Evolutionary conservation across 2,797 vertebrate genomes (phyloP), one percentile per base, ranked within the genome.

Genomic region (Bradypus variegatus): DNA sequence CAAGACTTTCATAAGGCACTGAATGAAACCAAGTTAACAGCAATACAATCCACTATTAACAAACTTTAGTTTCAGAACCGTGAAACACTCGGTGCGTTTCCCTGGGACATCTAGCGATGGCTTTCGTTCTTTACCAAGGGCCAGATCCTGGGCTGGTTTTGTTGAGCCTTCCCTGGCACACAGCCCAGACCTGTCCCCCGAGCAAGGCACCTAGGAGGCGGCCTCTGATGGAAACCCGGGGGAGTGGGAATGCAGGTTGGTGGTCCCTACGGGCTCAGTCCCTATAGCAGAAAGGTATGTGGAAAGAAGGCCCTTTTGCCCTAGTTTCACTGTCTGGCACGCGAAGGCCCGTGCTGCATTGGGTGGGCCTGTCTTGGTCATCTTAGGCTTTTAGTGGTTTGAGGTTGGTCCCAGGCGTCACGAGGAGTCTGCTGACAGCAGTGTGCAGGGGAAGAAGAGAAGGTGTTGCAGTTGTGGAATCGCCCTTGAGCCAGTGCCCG

Each of bases 1-100:
- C 77, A 86, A 41, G 94, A 55, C 85, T 48, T 64, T 23, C 41
- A 8, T 81, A 96, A 97, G 96, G 96, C 95, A 93, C 83, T 86
- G 80, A 93, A 93, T 86, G 80, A 93, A 93, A 88, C 67, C 3
- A 91, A 83, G 93, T 75, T 86, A 82, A 91, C 73, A 55, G 88
- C 16, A 83, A 77, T 69, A 75, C 89, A 76, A 67, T 94, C 92
- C 90, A 55, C 69, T 80, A 13, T 67, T 50, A 50, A 83, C 89
- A 65, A 75, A 60, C 89, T 90, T 33, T 69, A 21, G 87, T 76
- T 94, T 15, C 94, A 90, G 83, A 48, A 23, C 55, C 50, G 75
- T 36, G 58, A 55, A 65, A 80, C 19, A 2, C 79, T 60, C 85
- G 73, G 31, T 55, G 2, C 0, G 0, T 88, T 27, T 92, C 96